These are phyloP conservation scores for Pelochelys cantorii DNA, from an alignment of 2,797 vertebrate genomes.

Conservation along the genomic window DNA sequence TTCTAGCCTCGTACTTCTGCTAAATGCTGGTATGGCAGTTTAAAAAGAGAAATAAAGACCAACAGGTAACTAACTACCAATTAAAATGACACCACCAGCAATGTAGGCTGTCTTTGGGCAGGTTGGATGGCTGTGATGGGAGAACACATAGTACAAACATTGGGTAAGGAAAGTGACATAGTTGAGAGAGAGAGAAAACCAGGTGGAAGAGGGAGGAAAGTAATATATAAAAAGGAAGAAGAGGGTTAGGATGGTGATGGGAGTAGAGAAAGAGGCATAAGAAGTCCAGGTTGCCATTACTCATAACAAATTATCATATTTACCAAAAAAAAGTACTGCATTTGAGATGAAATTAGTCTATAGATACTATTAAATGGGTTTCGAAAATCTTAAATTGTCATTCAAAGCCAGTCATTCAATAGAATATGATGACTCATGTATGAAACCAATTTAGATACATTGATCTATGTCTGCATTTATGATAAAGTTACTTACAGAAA, in stretches of 20 bases:
- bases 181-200: neutral
- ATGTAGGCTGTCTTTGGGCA: neutral
- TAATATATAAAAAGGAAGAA: neutral
- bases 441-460: neutral
- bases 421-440: neutral
- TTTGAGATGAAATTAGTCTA: neutral
- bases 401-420: neutral
- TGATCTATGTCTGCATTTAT: neutral
- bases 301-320: constrained; percentile 1
- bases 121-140: neutral
- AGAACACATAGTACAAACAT: neutral
- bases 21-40: neutral
- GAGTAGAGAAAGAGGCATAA: neutral
- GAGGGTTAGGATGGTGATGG: neutral
- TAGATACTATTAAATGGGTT: neutral
- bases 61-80: neutral
- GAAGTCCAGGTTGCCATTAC: constrained; percentile 38
- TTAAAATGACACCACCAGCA: neutral
- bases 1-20: neutral
- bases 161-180: neutral
- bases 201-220: neutral
- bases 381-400: neutral
- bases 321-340: constrained; percentile 13
- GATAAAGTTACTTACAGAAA: constrained; percentile 13
- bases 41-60: neutral